Evolutionary conservation across 2,113 vertebrate species (phyloP), one percentile per base, ranked within the genome.

Genomic region (Hypocryptadius cinnamomeus): DNA sequence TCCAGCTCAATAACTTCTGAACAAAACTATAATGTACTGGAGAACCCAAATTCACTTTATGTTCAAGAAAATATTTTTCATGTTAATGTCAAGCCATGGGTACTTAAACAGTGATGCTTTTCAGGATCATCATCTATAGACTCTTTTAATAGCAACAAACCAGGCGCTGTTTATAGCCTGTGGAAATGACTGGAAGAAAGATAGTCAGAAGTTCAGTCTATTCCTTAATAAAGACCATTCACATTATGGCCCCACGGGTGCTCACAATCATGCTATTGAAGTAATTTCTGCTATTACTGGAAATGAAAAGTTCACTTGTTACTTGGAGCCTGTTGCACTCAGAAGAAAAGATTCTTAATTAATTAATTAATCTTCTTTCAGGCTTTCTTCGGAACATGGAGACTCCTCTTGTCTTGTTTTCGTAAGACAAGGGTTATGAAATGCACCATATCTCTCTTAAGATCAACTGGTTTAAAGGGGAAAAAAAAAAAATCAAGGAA

Each of bases 231-330:
- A 96, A 96, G 91, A 71, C 94, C 85, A 94, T 95, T 94, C 91
- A 92, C 90, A 94, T 95, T 80, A 88, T 83, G 92, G 87, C 92
- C 96, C 93, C 93, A 91, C 9, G 90, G 82, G 96, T 90, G 85
- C 93, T 95, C 93, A 95, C 94, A 96, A 94, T 94, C 96, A 96
- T 95, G 96, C 94, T 56, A 95, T 94, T 96, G 96, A 96, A 87
- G 93, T 93, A 94, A 96, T 95, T 94, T 94, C 95, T 94, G 76
- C 94, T 91, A 86, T 96, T 96, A 95, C 92, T 91, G 90, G 94
- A 94, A 96, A 94, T 96, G 95, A 96, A 96, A 96, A 94, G 95
- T 96, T 96, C 93, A 88, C 93, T 94, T 96, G 93, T 96, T 96
- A 85, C 87, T 94, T 45, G 91, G 91, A 96, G 92, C 90, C 95